These are phyloP conservation scores for Cyanoderma ruficeps DNA, from an alignment of 2,113 vertebrate species.

Conservation along the genomic window DNA sequence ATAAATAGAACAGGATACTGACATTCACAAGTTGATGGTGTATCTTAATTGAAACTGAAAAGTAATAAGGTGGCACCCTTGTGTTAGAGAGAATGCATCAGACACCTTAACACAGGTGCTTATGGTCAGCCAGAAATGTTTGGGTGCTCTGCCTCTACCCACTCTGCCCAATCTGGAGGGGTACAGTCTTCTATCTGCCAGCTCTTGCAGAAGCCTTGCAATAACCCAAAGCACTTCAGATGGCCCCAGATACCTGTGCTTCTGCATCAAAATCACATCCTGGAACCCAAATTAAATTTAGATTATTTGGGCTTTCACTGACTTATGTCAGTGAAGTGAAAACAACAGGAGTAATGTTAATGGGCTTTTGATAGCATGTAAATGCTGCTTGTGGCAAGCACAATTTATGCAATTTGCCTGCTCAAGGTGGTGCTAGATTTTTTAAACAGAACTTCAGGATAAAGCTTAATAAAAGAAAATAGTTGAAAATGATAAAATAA, in stretches of 20 bases:
- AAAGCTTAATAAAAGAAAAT: neutral
- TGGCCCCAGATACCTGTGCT: neutral
- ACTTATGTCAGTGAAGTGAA: neutral
- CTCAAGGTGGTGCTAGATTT: neutral
- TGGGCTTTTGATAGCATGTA: neutral
- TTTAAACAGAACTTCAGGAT: constrained; percentile 10
- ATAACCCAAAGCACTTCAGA: neutral
- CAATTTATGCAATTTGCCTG: neutral
- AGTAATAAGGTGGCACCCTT: neutral
- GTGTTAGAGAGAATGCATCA: neutral
- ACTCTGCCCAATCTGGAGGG: neutral
- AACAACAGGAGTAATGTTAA: constrained; percentile 32
- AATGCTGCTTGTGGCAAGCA: neutral
- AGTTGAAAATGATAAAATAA: neutral
- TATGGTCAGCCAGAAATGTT: neutral
- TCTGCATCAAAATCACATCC: neutral
- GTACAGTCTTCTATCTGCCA: neutral
- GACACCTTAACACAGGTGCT: neutral
- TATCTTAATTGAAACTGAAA: neutral
- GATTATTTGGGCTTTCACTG: constrained; percentile 1
- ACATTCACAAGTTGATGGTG: neutral
- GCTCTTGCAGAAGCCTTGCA: neutral
- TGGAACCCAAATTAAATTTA: constrained; percentile 32
- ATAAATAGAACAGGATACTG: neutral
- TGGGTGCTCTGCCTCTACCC: neutral